These are phyloP conservation scores for Larimichthys polyactis DNA, from an alignment of 2,113 vertebrate genomes.

Conservation along the genomic window DNA sequence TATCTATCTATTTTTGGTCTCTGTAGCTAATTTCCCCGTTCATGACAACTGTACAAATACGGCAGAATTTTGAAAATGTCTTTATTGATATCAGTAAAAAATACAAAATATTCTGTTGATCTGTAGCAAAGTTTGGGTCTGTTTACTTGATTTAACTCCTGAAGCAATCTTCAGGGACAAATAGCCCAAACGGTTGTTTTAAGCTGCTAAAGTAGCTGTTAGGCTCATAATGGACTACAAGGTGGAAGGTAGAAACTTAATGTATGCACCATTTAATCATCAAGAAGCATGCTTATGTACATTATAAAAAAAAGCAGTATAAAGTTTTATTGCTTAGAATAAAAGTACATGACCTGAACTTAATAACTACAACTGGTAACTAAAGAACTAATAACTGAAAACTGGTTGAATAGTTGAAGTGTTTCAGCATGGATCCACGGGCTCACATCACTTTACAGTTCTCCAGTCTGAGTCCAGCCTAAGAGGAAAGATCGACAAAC, in stretches of 20 bases:
- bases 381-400: constrained; percentile 43
- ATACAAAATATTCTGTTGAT: constrained; percentile 17
- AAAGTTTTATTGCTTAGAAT: constrained; percentile 22
- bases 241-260: neutral
- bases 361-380: constrained; percentile 46
- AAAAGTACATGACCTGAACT: constrained; percentile 25
- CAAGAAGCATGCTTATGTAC: constrained; percentile 58
- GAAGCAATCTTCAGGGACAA: neutral
- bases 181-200: neutral
- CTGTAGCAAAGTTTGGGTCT: neutral
- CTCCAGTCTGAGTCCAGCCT: constrained; percentile 72
- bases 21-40: too few relatives aligned
- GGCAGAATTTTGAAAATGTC: constrained; percentile 31
- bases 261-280: neutral
- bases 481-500: neutral
- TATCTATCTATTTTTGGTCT: too few relatives aligned
- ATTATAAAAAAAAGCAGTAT: constrained; percentile 49
- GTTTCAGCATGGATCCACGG: constrained; percentile 1
- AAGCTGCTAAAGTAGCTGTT: neutral
- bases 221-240: neutral
- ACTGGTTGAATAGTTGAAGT: neutral
- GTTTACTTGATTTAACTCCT: neutral
- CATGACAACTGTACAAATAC: neutral
- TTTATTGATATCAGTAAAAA: constrained; percentile 67
- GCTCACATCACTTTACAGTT: constrained; percentile 79